Percentiles rank a stretch among this genome's conserved stretches.
These are phyloP conservation scores for Acinonyx jubatus DNA, from an alignment of 2,113 vertebrate genomes.

Conservation along the genomic window DNA sequence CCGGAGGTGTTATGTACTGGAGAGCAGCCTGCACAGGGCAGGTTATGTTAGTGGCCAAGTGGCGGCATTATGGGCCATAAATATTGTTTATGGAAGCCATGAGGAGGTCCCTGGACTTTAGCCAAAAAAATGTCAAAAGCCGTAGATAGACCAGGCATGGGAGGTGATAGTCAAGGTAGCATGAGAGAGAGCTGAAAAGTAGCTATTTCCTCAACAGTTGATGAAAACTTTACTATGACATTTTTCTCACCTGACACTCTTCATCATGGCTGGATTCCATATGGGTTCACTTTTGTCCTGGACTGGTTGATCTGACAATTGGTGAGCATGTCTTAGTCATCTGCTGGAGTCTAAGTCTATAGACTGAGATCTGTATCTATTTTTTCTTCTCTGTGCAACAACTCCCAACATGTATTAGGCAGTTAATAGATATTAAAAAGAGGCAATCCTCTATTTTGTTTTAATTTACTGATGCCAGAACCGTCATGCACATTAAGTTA, in stretches of 20 bases:
- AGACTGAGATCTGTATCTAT: neutral
- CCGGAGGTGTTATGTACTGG: neutral
- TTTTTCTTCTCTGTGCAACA: neutral
- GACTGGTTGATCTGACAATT: neutral
- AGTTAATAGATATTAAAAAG: neutral
- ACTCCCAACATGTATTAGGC: neutral
- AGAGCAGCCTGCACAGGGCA: neutral
- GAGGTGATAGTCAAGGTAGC: neutral
- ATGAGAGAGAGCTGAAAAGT: neutral
- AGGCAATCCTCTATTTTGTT: slow-evolving; percentile 17
- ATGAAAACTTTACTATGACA: neutral
- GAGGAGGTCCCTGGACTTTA: neutral
- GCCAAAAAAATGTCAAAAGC: neutral
- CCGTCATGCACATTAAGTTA: neutral
- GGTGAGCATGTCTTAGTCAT: neutral
- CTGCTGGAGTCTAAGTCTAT: neutral
- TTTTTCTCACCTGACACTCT: neutral
- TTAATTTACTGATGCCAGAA: neutral
- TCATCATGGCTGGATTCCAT: neutral
- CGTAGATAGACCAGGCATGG: neutral
- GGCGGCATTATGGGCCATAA: neutral
- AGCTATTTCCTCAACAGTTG: neutral
- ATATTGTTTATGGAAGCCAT: neutral
- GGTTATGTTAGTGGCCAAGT: neutral
- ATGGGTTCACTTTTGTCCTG: neutral